phyloP scores from a whole-genome alignment of 2,797 vertebrate species.

The Xiphophorus birchmanni region DNA sequence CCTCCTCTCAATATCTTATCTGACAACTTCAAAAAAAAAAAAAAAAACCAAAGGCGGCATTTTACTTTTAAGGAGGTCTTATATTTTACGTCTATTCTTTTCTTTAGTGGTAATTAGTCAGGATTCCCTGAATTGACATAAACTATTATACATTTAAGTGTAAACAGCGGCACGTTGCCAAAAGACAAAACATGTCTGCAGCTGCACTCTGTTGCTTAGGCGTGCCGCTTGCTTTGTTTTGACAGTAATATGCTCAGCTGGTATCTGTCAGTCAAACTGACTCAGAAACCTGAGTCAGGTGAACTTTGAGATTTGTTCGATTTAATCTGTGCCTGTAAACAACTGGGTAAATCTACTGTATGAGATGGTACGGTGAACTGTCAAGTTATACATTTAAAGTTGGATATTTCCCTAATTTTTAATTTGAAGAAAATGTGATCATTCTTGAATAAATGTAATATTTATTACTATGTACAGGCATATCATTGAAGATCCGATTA shows the following conservation, averaged over 20 bases:
- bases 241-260: constrained; percentile 24
- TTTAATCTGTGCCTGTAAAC: background rate
- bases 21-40: constrained; percentile 18
- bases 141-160: background rate
- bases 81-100: background rate
- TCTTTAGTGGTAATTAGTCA: constrained; percentile 9
- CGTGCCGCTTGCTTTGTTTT: constrained; percentile 39
- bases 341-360: background rate
- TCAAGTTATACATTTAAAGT: background rate
- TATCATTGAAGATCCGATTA: background rate
- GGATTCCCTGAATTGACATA: constrained; percentile 18
- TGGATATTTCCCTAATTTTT: background rate
- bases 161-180: background rate
- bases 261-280: constrained; percentile 42
- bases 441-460: background rate
- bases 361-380: background rate
- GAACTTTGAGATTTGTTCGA: background rate
- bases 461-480: background rate
- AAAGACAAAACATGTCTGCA: background rate
- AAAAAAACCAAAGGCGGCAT: too few species aligned
- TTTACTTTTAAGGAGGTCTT: background rate
- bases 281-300: constrained; percentile 13
- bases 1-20: constrained; percentile 21
- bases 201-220: constrained; percentile 28
- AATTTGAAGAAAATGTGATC: background rate